These are phyloP conservation scores for Penaeus indicus DNA, from an alignment of 1,140 invertebrate genomes.

Conservation along the genomic window DNA sequence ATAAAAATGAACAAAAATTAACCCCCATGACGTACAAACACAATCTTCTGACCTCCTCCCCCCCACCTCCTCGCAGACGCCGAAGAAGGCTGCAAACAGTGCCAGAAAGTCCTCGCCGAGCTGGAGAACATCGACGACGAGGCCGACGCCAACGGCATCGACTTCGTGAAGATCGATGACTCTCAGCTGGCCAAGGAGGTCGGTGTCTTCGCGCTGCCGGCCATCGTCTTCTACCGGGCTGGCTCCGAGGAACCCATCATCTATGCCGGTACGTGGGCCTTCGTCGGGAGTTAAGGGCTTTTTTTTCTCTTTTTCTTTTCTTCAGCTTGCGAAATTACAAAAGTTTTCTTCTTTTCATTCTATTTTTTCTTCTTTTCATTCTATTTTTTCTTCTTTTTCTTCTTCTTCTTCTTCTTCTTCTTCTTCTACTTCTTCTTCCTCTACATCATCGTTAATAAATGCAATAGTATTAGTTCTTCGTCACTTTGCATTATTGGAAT, in stretches of 20 bases:
- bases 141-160: conserved; percentile 91
- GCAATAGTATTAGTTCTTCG: too few relatives aligned
- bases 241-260: conserved; percentile 92
- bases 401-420: too few relatives aligned
- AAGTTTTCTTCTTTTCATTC: neutral
- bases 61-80: conserved; percentile 52
- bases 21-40: neutral
- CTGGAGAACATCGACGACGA: conserved; percentile 95
- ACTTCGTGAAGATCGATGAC: conserved; percentile 78
- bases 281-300: neutral
- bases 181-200: conserved; percentile 69
- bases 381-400: too few relatives aligned
- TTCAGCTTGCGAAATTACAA: neutral
- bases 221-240: conserved; percentile 77
- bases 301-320: too few relatives aligned
- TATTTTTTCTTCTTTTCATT: neutral
- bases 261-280: conserved; percentile 81
- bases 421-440: too few relatives aligned
- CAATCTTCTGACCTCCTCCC: neutral
- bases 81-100: conserved; percentile 77
- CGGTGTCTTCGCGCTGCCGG: conserved; percentile 70
- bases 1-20: too few relatives aligned
- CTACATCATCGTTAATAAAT: too few relatives aligned
- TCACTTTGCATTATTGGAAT: too few relatives aligned
- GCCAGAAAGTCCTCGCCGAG: conserved; percentile 86